Percentiles rank a stretch among this genome's conserved stretches.
These are phyloP conservation scores for Hippopotamus amphibius DNA, from an alignment of 2,113 vertebrate species.

Conservation along the genomic window DNA sequence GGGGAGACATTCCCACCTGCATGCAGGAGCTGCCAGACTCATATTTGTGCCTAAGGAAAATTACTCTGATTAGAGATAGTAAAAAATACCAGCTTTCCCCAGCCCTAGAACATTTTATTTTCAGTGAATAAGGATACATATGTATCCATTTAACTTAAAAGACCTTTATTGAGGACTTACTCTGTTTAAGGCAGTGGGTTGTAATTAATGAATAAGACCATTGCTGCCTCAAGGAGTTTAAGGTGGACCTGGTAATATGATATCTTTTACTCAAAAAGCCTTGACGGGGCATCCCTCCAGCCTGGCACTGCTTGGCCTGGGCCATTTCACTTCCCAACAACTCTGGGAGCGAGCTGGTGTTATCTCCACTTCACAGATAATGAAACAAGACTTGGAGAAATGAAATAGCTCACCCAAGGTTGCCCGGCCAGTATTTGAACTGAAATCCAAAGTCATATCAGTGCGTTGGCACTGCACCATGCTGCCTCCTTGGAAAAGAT, in stretches of 20 bases:
- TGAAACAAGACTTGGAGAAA: neutral
- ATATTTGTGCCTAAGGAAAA: neutral
- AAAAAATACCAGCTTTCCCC: neutral
- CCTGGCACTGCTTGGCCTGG: accelerated
- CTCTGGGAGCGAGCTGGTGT: neutral
- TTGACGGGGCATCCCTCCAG: neutral
- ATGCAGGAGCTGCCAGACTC: neutral
- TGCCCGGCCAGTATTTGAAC: neutral
- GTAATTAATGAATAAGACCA: neutral
- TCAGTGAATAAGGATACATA: neutral
- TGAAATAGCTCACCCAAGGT: neutral
- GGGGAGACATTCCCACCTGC: neutral
- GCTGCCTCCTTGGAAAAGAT: neutral
- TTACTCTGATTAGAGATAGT: neutral
- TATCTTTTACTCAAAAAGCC: neutral
- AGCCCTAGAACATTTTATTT: neutral
- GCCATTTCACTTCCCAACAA: neutral
- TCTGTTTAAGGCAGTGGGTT: neutral
- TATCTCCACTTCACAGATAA: constrained; percentile 9
- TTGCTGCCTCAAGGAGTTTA: neutral
- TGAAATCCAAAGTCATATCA: neutral
- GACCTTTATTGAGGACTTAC: neutral
- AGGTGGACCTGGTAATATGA: neutral
- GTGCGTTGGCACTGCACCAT: neutral
- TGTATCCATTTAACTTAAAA: neutral